phyloP scores from a whole-genome alignment of 2,888 invertebrate genomes.

The Platycheirus albimanus region DNA sequence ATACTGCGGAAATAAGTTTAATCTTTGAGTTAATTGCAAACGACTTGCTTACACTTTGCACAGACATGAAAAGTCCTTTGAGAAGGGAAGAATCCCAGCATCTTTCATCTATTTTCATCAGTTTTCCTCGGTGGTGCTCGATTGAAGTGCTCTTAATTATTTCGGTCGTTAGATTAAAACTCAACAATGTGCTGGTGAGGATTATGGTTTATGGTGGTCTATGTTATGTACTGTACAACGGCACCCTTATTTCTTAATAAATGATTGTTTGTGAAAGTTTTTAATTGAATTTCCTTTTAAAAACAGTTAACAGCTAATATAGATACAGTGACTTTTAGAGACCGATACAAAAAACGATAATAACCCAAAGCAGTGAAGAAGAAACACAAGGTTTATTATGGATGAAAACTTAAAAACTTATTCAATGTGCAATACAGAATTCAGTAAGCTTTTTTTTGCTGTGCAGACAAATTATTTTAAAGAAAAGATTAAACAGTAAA shows the following conservation, averaged over 20 bases:
- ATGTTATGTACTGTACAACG: constrained; percentile 36
- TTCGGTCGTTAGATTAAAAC: too few relatives aligned
- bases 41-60: constrained; percentile 66
- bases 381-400: not conserved
- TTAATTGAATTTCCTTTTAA: constrained; percentile 53
- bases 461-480: constrained; percentile 66
- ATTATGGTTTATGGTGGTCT: constrained; percentile 24
- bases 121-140: not conserved
- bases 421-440: constrained; percentile 49
- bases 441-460: constrained; percentile 56
- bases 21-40: constrained; percentile 61
- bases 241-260: constrained; percentile 69
- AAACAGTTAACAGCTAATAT: not conserved
- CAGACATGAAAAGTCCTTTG: not conserved
- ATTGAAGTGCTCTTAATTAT: too few relatives aligned
- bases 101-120: constrained; percentile 3
- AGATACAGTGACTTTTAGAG: not conserved
- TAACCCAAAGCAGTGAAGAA: not conserved
- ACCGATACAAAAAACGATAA: not conserved
- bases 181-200: too few relatives aligned
- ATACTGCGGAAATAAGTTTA: constrained; percentile 47
- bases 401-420: constrained; percentile 43
- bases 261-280: constrained; percentile 71
- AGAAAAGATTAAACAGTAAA: not conserved
- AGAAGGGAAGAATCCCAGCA: not conserved